Conservation (phyloP, 2,888 invertebrate species). For the Zhuqinia jingwanae region DNA sequence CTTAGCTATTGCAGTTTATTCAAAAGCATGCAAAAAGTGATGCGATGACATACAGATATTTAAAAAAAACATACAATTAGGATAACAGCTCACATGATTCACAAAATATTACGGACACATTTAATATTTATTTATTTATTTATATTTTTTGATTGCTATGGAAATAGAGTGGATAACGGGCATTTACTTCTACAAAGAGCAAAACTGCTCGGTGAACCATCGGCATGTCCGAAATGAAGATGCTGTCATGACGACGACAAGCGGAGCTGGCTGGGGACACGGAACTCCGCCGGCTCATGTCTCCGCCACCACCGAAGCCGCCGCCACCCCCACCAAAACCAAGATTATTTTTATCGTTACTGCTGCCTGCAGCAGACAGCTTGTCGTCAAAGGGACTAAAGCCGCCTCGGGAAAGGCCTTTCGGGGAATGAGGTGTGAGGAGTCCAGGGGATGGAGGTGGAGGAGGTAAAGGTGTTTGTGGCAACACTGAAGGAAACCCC, state of each 20-base stretch:
- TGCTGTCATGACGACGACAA: constrained; percentile 80
- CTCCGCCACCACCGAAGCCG: constrained; percentile 72
- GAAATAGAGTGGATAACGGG: too few relatives aligned
- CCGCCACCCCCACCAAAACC: neutral
- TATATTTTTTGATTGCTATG: too few relatives aligned
- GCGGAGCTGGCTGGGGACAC: constrained; percentile 80
- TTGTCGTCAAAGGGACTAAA: constrained; percentile 78
- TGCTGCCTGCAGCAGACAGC: constrained; percentile 62
- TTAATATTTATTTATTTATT: too few relatives aligned
- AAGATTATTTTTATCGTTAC: constrained; percentile 43
- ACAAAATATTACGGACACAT: neutral
- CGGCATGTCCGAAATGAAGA: constrained; percentile 81
- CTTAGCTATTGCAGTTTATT: constrained; percentile 35
- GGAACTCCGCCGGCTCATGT: constrained; percentile 80
- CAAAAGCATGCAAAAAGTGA: constrained; percentile 49
- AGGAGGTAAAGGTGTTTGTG: constrained; percentile 78
- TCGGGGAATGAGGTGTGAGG: constrained; percentile 79
- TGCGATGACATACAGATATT: too few relatives aligned
- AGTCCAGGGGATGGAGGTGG: constrained; percentile 78
- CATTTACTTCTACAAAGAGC: constrained; percentile 81
- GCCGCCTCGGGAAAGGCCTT: constrained; percentile 75
- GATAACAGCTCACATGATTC: neutral
- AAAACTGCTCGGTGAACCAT: constrained; percentile 81
- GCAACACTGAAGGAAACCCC: constrained; percentile 79
- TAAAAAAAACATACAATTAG: neutral